Evolutionary conservation across 1,140 invertebrate species (phyloP).

Genomic region (Thrips palmi): DNA sequence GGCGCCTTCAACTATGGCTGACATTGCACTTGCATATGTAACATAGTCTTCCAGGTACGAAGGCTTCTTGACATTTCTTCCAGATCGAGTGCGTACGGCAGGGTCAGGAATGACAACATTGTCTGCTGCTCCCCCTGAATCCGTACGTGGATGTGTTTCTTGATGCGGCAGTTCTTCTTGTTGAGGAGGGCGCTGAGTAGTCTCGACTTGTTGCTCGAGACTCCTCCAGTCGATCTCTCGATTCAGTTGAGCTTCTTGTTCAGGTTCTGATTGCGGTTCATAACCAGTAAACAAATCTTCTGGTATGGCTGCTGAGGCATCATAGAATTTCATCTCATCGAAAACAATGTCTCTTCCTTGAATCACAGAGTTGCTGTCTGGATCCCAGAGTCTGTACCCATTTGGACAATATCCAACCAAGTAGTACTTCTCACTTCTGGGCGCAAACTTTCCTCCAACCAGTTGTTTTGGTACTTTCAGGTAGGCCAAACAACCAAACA

Average conservation of each 20-base stretch:
- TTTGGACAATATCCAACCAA: conserved; percentile 12
- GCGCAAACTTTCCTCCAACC: conserved; percentile 9
- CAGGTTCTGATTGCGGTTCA: too few relatives aligned
- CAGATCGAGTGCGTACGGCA: not conserved
- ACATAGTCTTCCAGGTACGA: not conserved
- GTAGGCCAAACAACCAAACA: conserved; percentile 10
- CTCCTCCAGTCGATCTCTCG: not conserved
- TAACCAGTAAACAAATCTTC: not conserved
- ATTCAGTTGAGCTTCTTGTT: too few relatives aligned
- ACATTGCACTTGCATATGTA: not conserved
- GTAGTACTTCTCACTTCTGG: conserved; percentile 5
- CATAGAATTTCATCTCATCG: conserved; percentile 6
- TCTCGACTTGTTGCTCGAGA: not conserved
- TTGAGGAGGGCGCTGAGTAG: too few relatives aligned
- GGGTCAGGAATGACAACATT: not conserved
- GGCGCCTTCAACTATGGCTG: not conserved
- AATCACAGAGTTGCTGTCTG: conserved; percentile 1
- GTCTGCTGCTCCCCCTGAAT: not conserved
- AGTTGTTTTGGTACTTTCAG: conserved; percentile 11
- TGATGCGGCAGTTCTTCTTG: too few relatives aligned
- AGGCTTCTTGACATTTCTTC: not conserved
- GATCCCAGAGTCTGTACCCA: conserved; percentile 10
- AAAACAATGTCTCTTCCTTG: conserved; percentile 6
- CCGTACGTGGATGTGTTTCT: too few relatives aligned
- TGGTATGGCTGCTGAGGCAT: too few relatives aligned